Conservation (phyloP, 2,888 invertebrate species). For the Tetragonula carbonaria region DNA sequence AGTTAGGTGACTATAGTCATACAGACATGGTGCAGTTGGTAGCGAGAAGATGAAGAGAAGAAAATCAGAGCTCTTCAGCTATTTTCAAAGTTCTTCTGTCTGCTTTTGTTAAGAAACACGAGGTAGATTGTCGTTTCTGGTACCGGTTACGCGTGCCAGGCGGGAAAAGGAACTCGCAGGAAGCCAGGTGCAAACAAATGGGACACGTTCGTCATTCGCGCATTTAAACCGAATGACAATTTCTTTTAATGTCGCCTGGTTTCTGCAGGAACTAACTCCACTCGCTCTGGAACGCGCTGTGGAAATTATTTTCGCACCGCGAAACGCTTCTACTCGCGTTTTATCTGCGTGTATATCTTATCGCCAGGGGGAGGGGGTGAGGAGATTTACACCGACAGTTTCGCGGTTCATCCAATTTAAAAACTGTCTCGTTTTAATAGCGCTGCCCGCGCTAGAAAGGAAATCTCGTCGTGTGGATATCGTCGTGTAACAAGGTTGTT, state of each 20-base stretch:
- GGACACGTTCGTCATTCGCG: conserved; percentile 9
- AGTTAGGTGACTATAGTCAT: too few species aligned
- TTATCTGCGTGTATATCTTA: conserved; percentile 57
- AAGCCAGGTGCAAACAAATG: conserved; percentile 1
- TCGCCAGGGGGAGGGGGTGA: conserved; percentile 12
- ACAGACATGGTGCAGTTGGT: too few species aligned
- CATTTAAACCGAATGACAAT: not conserved
- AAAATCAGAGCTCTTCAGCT: too few species aligned
- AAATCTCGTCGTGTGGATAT: not conserved
- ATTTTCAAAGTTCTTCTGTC: too few species aligned
- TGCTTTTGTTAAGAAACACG: not conserved
- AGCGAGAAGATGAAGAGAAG: too few species aligned
- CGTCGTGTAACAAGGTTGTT: conserved; percentile 46
- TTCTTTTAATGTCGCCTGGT: conserved; percentile 7
- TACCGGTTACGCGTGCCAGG: not conserved
- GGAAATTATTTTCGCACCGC: conserved; percentile 10
- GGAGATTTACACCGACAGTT: conserved; percentile 33
- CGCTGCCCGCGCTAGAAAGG: conserved; percentile 22
- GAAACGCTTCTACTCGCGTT: conserved; percentile 15
- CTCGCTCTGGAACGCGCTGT: not conserved
- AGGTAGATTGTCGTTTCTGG: not conserved
- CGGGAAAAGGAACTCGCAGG: not conserved
- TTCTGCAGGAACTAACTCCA: conserved; percentile 8
- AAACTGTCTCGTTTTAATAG: conserved; percentile 16
- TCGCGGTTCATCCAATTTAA: conserved; percentile 40